A percentile compares a stretch with the other conserved stretches of the same genome.
These are phyloP conservation scores for Halcyon senegalensis DNA, from an alignment of 2,113 vertebrate genomes.

Conservation along the genomic window DNA sequence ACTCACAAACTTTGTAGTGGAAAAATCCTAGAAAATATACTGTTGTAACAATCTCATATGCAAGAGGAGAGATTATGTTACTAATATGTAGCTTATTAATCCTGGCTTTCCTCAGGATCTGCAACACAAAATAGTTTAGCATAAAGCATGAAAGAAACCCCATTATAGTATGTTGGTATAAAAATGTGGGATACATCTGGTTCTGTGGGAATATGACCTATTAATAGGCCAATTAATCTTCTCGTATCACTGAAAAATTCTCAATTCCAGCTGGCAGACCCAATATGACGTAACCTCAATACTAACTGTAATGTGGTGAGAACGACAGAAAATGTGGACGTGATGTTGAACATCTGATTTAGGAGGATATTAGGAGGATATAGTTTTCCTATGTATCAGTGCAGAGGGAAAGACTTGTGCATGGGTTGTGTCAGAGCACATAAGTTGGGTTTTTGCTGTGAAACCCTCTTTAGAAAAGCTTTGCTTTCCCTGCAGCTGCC, in stretches of 20 bases:
- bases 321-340: background rate
- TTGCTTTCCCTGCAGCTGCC: background rate
- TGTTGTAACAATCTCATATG: background rate
- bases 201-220: background rate
- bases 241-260: background rate
- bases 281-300: background rate
- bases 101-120: background rate
- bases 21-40: background rate
- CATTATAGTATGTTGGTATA: background rate
- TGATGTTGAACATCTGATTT: background rate
- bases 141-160: background rate
- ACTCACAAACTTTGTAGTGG: background rate
- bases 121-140: background rate
- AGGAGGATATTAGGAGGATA: background rate
- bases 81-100: background rate
- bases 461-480: background rate
- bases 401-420: background rate
- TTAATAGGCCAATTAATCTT: constrained; percentile 37
- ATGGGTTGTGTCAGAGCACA: fast-evolving
- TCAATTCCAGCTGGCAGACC: constrained; percentile 9
- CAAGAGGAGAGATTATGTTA: background rate
- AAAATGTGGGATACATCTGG: background rate
- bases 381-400: background rate
- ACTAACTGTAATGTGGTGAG: background rate
- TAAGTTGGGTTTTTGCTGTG: background rate